These are phyloP conservation scores for Ceratina australensis DNA, from an alignment of 1,140 invertebrate species.

Conservation along the genomic window DNA sequence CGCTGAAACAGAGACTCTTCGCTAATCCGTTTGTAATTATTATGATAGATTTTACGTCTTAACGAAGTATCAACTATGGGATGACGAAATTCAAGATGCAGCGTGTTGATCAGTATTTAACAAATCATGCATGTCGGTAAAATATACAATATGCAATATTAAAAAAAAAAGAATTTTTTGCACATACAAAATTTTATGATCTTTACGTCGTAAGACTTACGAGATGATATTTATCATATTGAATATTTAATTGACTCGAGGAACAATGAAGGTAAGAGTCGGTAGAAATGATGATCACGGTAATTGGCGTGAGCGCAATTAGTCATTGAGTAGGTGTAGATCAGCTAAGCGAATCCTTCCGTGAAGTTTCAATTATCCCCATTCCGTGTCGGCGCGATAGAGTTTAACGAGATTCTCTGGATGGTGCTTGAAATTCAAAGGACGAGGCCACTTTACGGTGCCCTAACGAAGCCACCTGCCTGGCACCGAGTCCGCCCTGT, in stretches of 20 bases:
- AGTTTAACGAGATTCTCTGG: slow-evolving; percentile 46
- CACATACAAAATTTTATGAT: too few species aligned
- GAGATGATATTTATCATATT: background rate
- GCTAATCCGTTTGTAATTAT: background rate
- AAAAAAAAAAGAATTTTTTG: too few species aligned
- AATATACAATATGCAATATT: too few species aligned
- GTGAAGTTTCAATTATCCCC: slow-evolving; percentile 43
- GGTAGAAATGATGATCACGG: background rate
- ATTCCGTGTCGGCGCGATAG: slow-evolving; percentile 5
- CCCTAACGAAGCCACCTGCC: slow-evolving; percentile 64
- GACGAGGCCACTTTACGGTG: slow-evolving; percentile 61
- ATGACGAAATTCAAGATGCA: too few species aligned
- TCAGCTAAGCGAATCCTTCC: slow-evolving; percentile 31
- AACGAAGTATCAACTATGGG: too few species aligned
- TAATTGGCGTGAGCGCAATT: slow-evolving; percentile 1
- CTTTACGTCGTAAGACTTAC: too few species aligned
- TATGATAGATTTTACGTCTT: too few species aligned
- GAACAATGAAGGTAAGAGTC: too few species aligned
- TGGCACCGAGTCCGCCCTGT: slow-evolving; percentile 58
- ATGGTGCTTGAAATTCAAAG: slow-evolving; percentile 62
- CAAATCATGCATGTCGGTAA: too few species aligned
- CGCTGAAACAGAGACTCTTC: slow-evolving; percentile 21
- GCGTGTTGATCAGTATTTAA: too few species aligned
- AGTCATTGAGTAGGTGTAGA: slow-evolving; percentile 28
- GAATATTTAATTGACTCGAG: too few species aligned